Evolutionary conservation across 1,140 invertebrate species (phyloP).

Genomic region (Oreohelix idahoensis): DNA sequence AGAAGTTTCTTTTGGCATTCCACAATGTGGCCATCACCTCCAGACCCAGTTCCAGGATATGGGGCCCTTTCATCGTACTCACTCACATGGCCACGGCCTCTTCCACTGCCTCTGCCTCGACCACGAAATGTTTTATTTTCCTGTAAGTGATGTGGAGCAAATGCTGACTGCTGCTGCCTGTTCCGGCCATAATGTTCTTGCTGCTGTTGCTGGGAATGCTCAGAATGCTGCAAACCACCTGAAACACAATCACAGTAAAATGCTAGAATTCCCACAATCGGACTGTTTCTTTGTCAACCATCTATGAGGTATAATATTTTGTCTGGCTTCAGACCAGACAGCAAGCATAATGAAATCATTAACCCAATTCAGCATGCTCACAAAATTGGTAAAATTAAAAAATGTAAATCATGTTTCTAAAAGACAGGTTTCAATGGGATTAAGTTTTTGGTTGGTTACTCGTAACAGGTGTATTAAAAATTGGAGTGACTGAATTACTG

Average conservation of each 20-base stretch:
- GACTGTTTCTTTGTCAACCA: too few relatives aligned
- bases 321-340: too few relatives aligned
- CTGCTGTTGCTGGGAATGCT: neutral
- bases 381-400: too few relatives aligned
- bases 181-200: neutral
- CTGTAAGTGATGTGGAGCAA: neutral
- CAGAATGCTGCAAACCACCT: conserved; percentile 23
- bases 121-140: conserved; percentile 47
- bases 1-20: conserved; percentile 59
- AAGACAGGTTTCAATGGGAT: too few relatives aligned
- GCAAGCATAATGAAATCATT: too few relatives aligned
- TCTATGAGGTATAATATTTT: too few relatives aligned
- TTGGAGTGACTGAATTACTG: too few relatives aligned
- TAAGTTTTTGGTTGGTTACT: too few relatives aligned
- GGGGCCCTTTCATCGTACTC: conserved; percentile 28
- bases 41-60: conserved; percentile 38
- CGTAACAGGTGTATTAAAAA: too few relatives aligned
- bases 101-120: conserved; percentile 54
- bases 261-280: too few relatives aligned
- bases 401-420: too few relatives aligned
- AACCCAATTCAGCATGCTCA: too few relatives aligned
- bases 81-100: conserved; percentile 30
- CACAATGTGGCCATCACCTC: conserved; percentile 55
- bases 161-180: neutral
- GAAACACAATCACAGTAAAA: neutral